Conservation (phyloP, 2,888 invertebrate genomes). For the Cyclophora punctaria region DNA sequence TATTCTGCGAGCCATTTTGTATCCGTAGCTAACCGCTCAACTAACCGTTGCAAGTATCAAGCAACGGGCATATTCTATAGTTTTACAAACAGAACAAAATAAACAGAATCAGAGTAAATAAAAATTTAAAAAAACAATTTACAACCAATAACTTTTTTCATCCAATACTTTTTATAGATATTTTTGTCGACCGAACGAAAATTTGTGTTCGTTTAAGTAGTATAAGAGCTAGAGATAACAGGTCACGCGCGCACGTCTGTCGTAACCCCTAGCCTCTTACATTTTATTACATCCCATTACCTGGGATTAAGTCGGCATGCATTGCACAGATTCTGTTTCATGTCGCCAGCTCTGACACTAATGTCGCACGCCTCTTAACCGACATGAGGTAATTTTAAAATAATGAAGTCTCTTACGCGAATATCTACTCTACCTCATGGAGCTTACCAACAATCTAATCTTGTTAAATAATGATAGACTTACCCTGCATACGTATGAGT, state of each 20-base stretch:
- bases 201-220: slow-evolving; percentile 46
- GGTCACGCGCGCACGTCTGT: slow-evolving; percentile 68
- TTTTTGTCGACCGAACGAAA: slow-evolving; percentile 32
- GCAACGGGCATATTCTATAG: no score
- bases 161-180: slow-evolving; percentile 3
- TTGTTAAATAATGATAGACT: no score
- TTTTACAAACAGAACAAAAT: no score
- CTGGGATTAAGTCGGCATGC: slow-evolving; percentile 64
- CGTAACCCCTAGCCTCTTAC: slow-evolving; percentile 65
- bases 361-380: slow-evolving; percentile 38
- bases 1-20: no score
- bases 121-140: no score
- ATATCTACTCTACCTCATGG: slow-evolving; percentile 30
- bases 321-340: slow-evolving; percentile 55
- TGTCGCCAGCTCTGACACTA: slow-evolving; percentile 42
- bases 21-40: no score
- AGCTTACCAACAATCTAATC: slow-evolving; percentile 36
- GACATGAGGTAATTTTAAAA: slow-evolving; percentile 40
- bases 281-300: slow-evolving; percentile 69
- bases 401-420: slow-evolving; percentile 27
- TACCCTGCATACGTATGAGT: not conserved
- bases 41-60: no score
- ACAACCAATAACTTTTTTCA: no score
- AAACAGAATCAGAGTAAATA: no score
- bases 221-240: slow-evolving; percentile 52